Evolutionary conservation across 2,113 vertebrate species (phyloP).

Genomic region (Gymnocephalus cernua): DNA sequence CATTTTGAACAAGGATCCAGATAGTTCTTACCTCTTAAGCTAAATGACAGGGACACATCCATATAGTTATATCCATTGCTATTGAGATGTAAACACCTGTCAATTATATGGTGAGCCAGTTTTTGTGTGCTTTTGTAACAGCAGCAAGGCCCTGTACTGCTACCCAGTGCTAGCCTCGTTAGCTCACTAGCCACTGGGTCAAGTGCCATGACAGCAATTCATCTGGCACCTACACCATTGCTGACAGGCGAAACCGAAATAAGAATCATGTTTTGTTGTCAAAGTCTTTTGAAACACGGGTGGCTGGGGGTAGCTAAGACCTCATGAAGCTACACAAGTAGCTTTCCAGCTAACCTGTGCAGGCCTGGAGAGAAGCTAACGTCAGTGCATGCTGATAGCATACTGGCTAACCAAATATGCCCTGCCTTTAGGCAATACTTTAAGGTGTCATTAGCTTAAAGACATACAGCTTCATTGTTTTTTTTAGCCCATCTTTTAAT

Average conservation of each 20-base stretch:
- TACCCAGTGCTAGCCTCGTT: conserved; percentile 42
- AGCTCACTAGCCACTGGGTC: conserved; percentile 59
- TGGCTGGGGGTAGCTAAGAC: background rate
- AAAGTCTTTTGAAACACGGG: background rate
- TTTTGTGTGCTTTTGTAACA: background rate
- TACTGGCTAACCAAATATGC: conserved; percentile 27
- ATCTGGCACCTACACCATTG: background rate
- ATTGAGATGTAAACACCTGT: background rate
- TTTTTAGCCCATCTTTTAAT: background rate
- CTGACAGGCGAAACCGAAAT: background rate
- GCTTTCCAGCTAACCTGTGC: conserved; percentile 27
- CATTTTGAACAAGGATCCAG: background rate
- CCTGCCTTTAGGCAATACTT: background rate
- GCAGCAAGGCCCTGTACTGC: conserved; percentile 42
- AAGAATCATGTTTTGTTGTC: background rate
- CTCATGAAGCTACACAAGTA: conserved; percentile 5
- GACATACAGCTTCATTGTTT: background rate
- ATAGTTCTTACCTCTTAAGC: background rate
- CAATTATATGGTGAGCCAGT: background rate
- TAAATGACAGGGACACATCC: background rate
- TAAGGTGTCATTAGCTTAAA: background rate
- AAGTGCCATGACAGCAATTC: conserved; percentile 58
- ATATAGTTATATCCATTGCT: background rate
- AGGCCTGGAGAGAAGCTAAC: conserved; percentile 55
- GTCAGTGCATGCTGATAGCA: conserved; percentile 55